Evolutionary conservation across 1,140 invertebrate species (phyloP).

Genomic region (Nautilus pompilius): DNA sequence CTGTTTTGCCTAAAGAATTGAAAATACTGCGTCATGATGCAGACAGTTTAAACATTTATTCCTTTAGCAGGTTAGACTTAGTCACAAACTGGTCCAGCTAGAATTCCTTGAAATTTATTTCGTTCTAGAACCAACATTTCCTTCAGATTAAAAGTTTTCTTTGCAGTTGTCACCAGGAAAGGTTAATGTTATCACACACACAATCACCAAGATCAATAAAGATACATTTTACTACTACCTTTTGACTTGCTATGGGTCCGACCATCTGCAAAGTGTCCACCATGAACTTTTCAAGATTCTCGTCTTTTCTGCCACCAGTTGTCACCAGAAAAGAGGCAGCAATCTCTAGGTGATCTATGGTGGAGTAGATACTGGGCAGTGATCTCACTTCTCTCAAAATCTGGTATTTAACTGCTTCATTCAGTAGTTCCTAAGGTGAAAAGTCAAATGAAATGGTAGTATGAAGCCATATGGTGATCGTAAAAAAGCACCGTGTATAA

Average conservation of each 20-base stretch:
- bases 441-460: not conserved
- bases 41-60: not conserved
- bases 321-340: conserved; percentile 33
- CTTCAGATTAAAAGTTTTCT: not conserved
- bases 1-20: conserved; percentile 19
- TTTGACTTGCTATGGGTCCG: conserved; percentile 19
- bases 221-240: conserved; percentile 11
- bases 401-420: conserved; percentile 17
- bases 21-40: not conserved
- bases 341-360: conserved; percentile 35
- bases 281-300: conserved; percentile 30
- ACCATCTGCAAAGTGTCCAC: conserved; percentile 30
- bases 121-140: not conserved
- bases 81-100: not conserved
- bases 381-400: conserved; percentile 24
- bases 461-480: not conserved
- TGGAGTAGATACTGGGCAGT: conserved; percentile 27
- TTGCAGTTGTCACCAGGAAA: not conserved
- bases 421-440: conserved; percentile 21
- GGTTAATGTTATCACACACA: not conserved
- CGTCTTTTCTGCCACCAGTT: conserved; percentile 16
- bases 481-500: no score
- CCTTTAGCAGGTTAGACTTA: not conserved
- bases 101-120: not conserved
- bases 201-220: not conserved